Evolutionary conservation across 2,797 vertebrate species (phyloP).

Genomic region (Morelia viridis): DNA sequence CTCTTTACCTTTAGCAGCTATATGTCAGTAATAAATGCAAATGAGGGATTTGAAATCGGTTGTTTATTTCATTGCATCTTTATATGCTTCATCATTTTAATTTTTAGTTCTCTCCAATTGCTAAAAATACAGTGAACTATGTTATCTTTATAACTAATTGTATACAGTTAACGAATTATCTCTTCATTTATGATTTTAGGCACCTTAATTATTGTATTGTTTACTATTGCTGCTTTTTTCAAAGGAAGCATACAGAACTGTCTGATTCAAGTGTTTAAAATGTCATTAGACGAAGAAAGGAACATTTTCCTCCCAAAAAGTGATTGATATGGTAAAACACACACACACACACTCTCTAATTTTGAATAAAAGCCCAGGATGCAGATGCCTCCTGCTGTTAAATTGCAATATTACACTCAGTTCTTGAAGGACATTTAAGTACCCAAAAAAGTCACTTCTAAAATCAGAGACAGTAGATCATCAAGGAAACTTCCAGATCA

Average conservation of each 20-base stretch:
- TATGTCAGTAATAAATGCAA: neutral
- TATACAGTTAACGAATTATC: neutral
- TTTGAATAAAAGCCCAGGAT: neutral
- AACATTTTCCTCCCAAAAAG: neutral
- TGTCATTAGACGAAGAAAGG: neutral
- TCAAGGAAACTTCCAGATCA: neutral
- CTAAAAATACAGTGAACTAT: neutral
- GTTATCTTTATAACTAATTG: neutral
- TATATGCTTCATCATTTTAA: neutral
- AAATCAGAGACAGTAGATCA: neutral
- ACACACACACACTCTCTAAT: neutral
- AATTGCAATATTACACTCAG: neutral
- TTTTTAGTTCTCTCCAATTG: neutral
- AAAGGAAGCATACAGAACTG: neutral
- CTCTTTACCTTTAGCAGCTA: neutral
- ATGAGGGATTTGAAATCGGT: neutral
- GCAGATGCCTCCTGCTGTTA: constrained; percentile 15
- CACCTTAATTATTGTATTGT: neutral
- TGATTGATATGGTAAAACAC: neutral
- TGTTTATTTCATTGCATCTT: neutral
- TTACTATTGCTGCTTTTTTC: neutral
- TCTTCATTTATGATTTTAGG: neutral
- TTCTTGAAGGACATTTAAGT: neutral
- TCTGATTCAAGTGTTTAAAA: neutral
- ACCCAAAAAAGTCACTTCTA: neutral